phyloP scores from a whole-genome alignment of 2,797 vertebrate genomes.

The Petrocephalus sullivani region DNA sequence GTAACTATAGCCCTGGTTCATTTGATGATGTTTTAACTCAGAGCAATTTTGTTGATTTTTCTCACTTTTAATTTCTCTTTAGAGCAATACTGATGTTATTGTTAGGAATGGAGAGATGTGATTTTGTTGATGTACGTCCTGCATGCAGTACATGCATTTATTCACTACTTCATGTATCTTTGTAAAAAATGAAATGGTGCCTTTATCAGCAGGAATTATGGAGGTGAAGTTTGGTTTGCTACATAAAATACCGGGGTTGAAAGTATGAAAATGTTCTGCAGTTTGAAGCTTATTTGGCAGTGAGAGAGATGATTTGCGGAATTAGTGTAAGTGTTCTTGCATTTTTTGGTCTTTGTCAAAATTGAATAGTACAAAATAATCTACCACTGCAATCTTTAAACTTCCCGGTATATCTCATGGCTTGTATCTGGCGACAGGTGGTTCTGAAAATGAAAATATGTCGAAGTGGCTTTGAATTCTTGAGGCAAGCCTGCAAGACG shows the following conservation, averaged over 20 bases:
- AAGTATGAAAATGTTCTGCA: conserved; percentile 29
- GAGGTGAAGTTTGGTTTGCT: conserved; percentile 37
- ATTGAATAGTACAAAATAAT: background rate
- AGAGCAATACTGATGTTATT: background rate
- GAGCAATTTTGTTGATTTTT: background rate
- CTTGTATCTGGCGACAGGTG: background rate
- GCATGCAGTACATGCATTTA: conserved; percentile 34
- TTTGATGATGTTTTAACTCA: background rate
- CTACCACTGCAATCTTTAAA: background rate
- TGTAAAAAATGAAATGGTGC: conserved; percentile 53
- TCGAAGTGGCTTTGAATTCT: conserved; percentile 31
- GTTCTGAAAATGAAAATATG: background rate
- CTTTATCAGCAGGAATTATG: conserved; percentile 47
- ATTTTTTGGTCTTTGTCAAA: background rate
- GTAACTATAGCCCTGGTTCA: background rate
- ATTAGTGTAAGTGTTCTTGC: background rate
- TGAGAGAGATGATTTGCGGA: background rate
- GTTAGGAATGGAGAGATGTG: background rate
- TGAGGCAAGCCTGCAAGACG: conserved; percentile 28
- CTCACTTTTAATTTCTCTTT: background rate
- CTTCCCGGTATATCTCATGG: background rate
- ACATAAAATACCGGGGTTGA: conserved; percentile 36
- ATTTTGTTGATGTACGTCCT: background rate
- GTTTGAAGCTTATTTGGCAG: conserved; percentile 32
- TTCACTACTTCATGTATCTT: conserved; percentile 49